Conservation (phyloP, 2,888 invertebrate species). For the Epistrophe grossulariae region DNA sequence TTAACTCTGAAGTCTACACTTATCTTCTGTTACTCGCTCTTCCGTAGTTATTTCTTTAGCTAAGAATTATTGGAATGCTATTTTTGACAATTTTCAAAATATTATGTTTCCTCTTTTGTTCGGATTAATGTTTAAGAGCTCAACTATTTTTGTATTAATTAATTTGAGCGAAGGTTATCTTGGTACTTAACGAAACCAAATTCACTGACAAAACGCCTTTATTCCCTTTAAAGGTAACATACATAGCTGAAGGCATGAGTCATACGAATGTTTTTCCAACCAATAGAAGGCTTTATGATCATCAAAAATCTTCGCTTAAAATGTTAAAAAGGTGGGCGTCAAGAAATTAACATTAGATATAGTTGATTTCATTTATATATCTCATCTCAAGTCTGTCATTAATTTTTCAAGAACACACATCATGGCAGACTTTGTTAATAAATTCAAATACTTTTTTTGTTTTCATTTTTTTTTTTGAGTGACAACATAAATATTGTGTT, state of each 20-base stretch:
- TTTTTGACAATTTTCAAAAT: no score
- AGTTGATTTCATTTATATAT: conserved; percentile 15
- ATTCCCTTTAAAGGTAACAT: not conserved
- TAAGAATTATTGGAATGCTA: no score
- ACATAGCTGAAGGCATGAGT: not conserved
- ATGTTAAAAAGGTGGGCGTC: conserved; percentile 11
- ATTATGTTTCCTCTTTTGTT: no score
- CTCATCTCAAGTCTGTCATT: conserved; percentile 11
- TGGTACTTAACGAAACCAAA: not conserved
- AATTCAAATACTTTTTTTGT: not conserved
- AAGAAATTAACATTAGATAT: conserved; percentile 9
- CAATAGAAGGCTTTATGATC: not conserved
- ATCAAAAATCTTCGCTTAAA: not conserved
- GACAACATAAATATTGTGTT: not conserved
- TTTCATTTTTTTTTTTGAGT: conserved; percentile 22
- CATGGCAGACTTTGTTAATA: not conserved
- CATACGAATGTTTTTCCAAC: not conserved
- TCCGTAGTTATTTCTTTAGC: no score
- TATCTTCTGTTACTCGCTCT: no score
- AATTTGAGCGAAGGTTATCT: not conserved
- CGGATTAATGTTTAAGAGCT: no score
- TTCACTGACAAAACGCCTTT: not conserved
- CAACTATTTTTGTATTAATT: no score
- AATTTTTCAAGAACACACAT: conserved; percentile 18
- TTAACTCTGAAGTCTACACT: no score